Conservation (phyloP, 2,888 invertebrate genomes). For the Limnephilus auricula region DNA sequence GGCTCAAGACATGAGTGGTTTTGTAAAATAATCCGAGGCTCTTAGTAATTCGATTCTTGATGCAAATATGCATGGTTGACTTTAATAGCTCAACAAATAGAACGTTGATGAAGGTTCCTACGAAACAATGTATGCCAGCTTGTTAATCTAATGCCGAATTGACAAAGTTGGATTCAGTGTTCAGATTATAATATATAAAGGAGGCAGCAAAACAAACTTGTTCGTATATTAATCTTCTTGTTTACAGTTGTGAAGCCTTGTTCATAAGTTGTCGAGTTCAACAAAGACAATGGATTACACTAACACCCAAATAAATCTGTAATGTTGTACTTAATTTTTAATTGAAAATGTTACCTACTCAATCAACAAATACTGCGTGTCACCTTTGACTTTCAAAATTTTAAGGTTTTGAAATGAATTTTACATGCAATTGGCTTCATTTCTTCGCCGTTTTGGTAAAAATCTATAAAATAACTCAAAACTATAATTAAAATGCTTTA, state of each 20-base stretch:
- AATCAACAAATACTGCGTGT: no score
- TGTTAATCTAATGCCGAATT: not conserved
- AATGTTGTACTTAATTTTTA: not conserved
- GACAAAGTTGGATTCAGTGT: not conserved
- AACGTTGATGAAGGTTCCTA: not conserved
- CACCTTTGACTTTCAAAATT: no score
- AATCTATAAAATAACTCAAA: no score
- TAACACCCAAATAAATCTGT: not conserved
- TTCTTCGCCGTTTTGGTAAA: no score
- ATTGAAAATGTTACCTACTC: no score
- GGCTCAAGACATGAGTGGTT: not conserved
- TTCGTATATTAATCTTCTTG: not conserved
- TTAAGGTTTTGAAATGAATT: no score
- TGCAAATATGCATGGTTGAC: not conserved
- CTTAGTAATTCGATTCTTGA: not conserved
- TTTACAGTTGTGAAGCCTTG: not conserved
- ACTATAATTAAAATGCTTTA: no score
- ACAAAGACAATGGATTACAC: not conserved
- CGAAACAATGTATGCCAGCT: not conserved
- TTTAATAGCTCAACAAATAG: not conserved
- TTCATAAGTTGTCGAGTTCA: not conserved
- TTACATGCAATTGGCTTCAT: no score
- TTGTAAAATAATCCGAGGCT: not conserved
- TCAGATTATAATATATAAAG: not conserved
- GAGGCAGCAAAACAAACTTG: not conserved